Percentiles rank a stretch among this genome's conserved stretches.
Evolutionary conservation across 1,140 invertebrate species (phyloP).

Genomic region (Himalopsyche phryganea): DNA sequence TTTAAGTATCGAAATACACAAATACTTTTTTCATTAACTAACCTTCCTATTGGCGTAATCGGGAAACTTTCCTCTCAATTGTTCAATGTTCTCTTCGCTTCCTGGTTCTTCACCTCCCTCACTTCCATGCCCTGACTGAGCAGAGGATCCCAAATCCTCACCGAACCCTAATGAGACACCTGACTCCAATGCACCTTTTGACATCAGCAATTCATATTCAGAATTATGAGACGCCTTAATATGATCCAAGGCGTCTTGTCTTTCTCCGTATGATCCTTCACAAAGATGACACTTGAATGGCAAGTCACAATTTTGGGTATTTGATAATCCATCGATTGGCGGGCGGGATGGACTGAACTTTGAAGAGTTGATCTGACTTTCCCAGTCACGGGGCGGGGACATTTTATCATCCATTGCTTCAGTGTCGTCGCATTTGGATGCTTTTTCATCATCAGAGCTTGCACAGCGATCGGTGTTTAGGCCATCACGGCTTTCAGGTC

Average conservation of each 20-base stretch:
- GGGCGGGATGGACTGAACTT: conserved; percentile 27
- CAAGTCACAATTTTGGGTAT: conserved; percentile 53
- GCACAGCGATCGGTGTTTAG: conserved; percentile 33
- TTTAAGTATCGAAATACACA: too few species aligned
- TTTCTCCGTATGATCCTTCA: conserved; percentile 76
- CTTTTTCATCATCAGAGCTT: conserved; percentile 37
- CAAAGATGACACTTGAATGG: conserved; percentile 93
- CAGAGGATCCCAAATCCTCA: conserved; percentile 23
- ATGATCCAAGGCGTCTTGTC: conserved; percentile 78
- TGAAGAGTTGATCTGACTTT: conserved; percentile 30
- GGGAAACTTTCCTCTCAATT: conserved; percentile 68
- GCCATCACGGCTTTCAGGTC: conserved; percentile 44
- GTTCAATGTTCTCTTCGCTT: conserved; percentile 55
- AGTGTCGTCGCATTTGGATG: conserved; percentile 2
- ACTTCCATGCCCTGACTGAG: conserved; percentile 33
- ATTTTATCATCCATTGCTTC: background rate
- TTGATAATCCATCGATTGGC: conserved; percentile 13
- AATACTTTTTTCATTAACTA: too few species aligned
- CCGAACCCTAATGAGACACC: conserved; percentile 38
- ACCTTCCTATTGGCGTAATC: conserved; percentile 87
- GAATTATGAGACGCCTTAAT: conserved; percentile 67
- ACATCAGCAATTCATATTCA: conserved; percentile 71
- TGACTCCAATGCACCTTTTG: conserved; percentile 74
- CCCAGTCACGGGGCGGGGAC: conserved; percentile 34
- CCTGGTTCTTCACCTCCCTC: conserved; percentile 53